Conservation (phyloP, 1,140 invertebrate species). For the Pseudomyrmex gracilis region DNA sequence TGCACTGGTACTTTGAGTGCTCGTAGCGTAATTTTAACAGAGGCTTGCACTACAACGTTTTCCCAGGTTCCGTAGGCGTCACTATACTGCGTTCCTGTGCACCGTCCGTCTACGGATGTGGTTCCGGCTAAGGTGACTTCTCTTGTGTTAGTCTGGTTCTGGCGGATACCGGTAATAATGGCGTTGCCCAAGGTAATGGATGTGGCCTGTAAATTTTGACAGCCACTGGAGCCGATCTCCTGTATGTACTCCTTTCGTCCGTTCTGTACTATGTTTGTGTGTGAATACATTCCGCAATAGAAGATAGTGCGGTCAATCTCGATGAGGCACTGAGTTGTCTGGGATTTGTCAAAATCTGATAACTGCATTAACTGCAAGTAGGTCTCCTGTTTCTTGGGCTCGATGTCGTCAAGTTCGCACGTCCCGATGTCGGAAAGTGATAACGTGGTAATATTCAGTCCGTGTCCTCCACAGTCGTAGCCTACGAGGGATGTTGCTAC, state of each 20-base stretch:
- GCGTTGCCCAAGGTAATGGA: neutral
- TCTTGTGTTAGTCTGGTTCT: conserved; percentile 37
- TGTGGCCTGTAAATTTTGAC: conserved; percentile 28
- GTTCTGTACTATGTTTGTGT: conserved; percentile 41
- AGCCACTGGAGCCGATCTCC: neutral
- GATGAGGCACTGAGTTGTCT: conserved; percentile 60
- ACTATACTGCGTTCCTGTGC: neutral
- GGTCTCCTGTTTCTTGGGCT: neutral
- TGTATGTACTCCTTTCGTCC: conserved; percentile 39
- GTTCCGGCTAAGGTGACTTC: conserved; percentile 41
- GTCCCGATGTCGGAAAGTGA: too few species aligned
- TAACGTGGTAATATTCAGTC: too few species aligned
- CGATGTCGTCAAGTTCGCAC: neutral
- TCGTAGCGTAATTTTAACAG: too few species aligned
- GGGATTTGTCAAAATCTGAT: neutral
- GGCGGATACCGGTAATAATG: neutral
- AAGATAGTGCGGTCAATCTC: conserved; percentile 52
- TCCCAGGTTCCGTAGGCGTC: too few species aligned
- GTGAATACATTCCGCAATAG: conserved; percentile 68
- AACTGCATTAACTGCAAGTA: conserved; percentile 63
- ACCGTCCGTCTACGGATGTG: neutral
- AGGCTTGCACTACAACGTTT: neutral
- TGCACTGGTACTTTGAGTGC: too few species aligned
- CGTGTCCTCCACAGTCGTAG: too few species aligned
- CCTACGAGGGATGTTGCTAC: too few species aligned